A percentile compares a stretch with the other conserved stretches of the same genome.
phyloP scores from a whole-genome alignment of 1,140 invertebrate genomes.

The Bombus terrestris region DNA sequence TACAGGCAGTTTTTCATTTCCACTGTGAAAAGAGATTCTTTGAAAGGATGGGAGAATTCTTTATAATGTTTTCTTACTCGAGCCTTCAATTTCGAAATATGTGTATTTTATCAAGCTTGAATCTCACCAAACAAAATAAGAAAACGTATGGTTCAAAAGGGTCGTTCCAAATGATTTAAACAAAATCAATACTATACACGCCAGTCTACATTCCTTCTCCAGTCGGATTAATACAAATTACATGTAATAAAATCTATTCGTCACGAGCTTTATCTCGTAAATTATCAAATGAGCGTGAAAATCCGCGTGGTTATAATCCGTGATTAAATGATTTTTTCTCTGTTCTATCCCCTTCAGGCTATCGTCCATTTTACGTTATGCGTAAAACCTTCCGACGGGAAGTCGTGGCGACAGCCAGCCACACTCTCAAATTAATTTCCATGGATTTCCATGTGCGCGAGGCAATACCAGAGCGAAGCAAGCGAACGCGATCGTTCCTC shows the following conservation, averaged over 20 bases:
- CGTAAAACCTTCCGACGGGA: constrained; percentile 1
- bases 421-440: constrained; percentile 60
- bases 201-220: too few relatives aligned
- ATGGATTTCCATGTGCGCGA: constrained; percentile 49
- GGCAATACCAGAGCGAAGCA: background rate
- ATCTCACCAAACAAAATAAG: background rate
- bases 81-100: too few relatives aligned
- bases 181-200: background rate
- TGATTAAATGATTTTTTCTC: background rate
- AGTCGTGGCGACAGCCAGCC: background rate
- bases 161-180: background rate
- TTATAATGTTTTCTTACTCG: too few relatives aligned
- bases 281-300: constrained; percentile 3
- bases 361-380: background rate
- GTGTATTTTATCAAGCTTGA: too few relatives aligned
- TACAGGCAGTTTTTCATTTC: background rate
- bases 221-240: constrained; percentile 14
- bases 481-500: constrained; percentile 42
- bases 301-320: background rate
- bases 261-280: background rate
- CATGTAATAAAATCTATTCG: background rate
- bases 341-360: too few relatives aligned
- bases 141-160: background rate
- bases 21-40: background rate
- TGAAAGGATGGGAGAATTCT: too few relatives aligned